Conservation (phyloP, 92 coral and sea anemone genomes). For the Bergia puertoricense region DNA sequence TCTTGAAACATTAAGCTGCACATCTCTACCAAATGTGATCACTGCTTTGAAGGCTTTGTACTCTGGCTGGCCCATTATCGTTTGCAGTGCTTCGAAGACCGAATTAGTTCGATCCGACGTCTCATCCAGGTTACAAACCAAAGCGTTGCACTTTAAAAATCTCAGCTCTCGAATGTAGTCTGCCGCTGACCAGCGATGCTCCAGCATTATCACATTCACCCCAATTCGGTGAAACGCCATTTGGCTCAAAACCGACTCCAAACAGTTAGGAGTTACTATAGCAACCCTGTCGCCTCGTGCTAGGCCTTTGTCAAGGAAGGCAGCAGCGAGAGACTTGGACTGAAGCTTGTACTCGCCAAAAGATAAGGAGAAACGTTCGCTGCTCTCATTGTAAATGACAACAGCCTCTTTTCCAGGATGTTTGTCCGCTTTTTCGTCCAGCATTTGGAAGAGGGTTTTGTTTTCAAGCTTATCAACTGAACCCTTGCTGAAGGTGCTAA, state of each 20-base stretch:
- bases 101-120: background rate
- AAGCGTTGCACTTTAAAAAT: background rate
- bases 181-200: constrained; percentile 7
- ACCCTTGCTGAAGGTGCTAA: no score
- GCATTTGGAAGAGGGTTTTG: constrained; percentile 49
- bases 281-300: constrained; percentile 48
- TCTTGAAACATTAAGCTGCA: background rate
- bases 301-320: constrained; percentile 46
- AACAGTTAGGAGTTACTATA: constrained; percentile 37
- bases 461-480: background rate
- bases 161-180: constrained; percentile 27
- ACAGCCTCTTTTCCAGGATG: constrained; percentile 39
- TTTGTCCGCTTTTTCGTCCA: constrained; percentile 18
- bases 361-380: constrained; percentile 9
- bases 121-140: background rate
- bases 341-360: constrained; percentile 22
- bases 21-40: background rate
- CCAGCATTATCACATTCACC: constrained; percentile 10
- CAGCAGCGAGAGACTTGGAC: constrained; percentile 49
- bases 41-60: background rate
- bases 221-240: constrained; percentile 50
- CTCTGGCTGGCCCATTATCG: background rate
- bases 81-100: background rate
- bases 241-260: constrained; percentile 39
- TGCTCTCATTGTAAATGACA: constrained; percentile 24